Evolutionary conservation across 2,113 vertebrate genomes (phyloP).

Genomic region (Athene cunicularia): DNA sequence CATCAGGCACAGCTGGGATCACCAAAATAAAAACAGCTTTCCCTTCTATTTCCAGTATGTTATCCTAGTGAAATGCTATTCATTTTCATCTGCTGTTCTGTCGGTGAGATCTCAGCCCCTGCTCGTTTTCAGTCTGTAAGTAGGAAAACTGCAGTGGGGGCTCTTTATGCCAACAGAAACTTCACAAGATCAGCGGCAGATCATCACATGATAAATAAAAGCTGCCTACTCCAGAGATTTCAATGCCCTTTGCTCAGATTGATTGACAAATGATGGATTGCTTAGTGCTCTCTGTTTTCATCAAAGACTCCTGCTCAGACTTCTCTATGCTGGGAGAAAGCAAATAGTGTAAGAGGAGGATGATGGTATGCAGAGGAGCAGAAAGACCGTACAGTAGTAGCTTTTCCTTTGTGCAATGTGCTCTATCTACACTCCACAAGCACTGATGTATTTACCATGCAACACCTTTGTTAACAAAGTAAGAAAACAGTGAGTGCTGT

Average conservation of each 20-base stretch:
- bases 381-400: not conserved
- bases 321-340: not conserved
- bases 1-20: not conserved
- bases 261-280: not conserved
- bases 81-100: not conserved
- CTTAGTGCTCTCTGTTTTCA: not conserved
- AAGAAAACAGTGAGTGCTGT: accelerated
- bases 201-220: not conserved
- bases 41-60: not conserved
- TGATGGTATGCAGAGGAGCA: not conserved
- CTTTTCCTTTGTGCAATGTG: not conserved
- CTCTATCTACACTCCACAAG: not conserved
- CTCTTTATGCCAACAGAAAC: not conserved
- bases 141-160: not conserved
- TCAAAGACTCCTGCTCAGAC: not conserved
- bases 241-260: not conserved
- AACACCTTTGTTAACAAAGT: not conserved
- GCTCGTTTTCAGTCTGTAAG: not conserved
- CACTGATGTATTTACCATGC: accelerated
- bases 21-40: not conserved
- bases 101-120: not conserved
- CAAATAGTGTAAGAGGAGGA: not conserved
- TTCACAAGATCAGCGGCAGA: not conserved
- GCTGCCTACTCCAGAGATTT: not conserved
- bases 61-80: not conserved